A percentile compares a stretch with the other conserved stretches of the same genome.
These are phyloP conservation scores for Psittacula derbiana DNA, from an alignment of 2,797 vertebrate genomes.

Conservation along the genomic window DNA sequence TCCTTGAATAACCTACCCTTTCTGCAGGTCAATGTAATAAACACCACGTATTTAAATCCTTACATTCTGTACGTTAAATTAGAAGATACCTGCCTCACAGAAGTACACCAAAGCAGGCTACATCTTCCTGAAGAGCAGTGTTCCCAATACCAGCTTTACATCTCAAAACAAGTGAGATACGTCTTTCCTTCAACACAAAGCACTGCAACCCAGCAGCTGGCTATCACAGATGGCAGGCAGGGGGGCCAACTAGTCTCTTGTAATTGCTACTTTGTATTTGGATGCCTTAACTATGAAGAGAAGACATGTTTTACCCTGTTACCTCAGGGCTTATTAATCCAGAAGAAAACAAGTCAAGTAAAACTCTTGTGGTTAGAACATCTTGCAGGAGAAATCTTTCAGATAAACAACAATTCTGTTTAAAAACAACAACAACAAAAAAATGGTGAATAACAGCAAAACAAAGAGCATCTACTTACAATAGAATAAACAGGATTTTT, in stretches of 20 bases:
- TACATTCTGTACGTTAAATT: neutral
- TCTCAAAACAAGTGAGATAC: neutral
- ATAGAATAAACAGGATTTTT: neutral
- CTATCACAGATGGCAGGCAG: conserved; percentile 14
- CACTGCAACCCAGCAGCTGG: conserved; percentile 17
- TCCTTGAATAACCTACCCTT: accelerated
- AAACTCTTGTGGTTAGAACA: neutral
- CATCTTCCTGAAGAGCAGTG: accelerated
- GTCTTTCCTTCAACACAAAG: neutral
- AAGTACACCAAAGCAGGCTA: neutral
- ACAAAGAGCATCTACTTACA: neutral
- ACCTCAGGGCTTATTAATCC: conserved; percentile 8
- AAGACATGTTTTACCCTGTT: neutral
- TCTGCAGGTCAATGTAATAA: neutral
- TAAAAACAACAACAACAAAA: neutral
- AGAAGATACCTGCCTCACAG: neutral
- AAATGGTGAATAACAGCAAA: neutral
- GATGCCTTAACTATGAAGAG: neutral
- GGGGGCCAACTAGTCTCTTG: neutral
- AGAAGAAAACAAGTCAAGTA: conserved; percentile 1
- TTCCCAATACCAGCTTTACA: neutral
- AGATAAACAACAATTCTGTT: neutral
- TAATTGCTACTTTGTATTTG: neutral
- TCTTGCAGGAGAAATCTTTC: neutral
- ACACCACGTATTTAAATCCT: neutral